Base-by-base conservation (phyloP, 2,888 invertebrate genomes). In the Apamea crenata region DNA sequence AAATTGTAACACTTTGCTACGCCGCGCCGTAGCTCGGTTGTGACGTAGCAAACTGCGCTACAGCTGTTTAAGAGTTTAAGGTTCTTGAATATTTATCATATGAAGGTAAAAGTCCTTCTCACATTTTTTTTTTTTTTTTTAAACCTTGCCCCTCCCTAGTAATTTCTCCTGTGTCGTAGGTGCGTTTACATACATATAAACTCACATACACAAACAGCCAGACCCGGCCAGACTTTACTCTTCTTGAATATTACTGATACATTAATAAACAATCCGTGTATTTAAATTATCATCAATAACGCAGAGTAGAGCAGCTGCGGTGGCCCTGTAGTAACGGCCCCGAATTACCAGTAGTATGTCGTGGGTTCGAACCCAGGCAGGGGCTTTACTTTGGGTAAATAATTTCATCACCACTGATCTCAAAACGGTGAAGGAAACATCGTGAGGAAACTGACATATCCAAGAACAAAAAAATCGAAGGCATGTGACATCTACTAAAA, bases 11-110 rank as follows among this genome's bases (percentile, higher is more conserved):
- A 47, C 21, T 4, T n/a, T 59, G 69, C 83, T 65, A 81, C 56
- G n/a, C n/a, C 25, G n/a, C 83, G 77, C 63, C 83, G 77, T 81
- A 80, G 80, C 44, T 8, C 1, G 10, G n/a, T 0, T 16, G 4
- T 82, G 66, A n/a, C 67, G 77, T 80, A 67, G 59, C 47, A n/a
- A 56, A 16, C 1, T 18, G 16, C 18, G 36, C 36, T 36, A 47
- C 16, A 16, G 0, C 21, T 25, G n/a, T n/a, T n/a, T n/a, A n/a
- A 5, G 1, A 47, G 12, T 36, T 12, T 18, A 32, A 10, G 8
- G 1, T n/a, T 67, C 16, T 16, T n/a, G 18, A 61, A 61, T 29
- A 61, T 8, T 16, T 63, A 32, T 18, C 18, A 18, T 63, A 18
- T 8, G 3, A 63, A 18, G 63, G 3, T 32, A 32, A 21, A 32